Percentiles rank a stretch among this genome's conserved stretches.
phyloP scores from a whole-genome alignment of 2,888 invertebrate species.

The Acleris literana region DNA sequence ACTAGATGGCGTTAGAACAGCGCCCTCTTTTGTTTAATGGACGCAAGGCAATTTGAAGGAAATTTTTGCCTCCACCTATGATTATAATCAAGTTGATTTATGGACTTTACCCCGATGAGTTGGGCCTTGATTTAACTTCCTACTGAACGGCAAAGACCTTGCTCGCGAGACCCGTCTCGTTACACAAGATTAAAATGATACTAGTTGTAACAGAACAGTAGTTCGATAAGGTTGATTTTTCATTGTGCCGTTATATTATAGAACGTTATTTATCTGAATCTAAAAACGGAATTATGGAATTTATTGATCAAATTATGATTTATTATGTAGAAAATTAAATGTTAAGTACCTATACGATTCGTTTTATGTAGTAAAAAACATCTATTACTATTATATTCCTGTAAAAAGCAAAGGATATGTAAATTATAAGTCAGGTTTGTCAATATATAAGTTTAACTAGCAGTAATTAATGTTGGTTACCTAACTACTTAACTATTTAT shows the following conservation, averaged over 20 bases:
- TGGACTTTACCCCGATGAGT: conserved; percentile 34
- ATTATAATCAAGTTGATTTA: conserved; percentile 32
- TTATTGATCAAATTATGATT: no score
- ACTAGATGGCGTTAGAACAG: conserved; percentile 12
- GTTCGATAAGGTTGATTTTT: neutral
- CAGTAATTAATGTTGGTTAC: conserved; percentile 13
- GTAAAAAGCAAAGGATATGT: no score
- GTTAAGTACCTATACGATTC: no score
- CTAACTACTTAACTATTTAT: conserved; percentile 36
- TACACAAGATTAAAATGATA: conserved; percentile 34
- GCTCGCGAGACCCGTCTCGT: conserved; percentile 28
- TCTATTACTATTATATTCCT: no score
- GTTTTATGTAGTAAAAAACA: no score
- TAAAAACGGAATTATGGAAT: neutral
- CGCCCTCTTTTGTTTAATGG: neutral
- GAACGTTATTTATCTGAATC: neutral
- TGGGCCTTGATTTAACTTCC: conserved; percentile 36
- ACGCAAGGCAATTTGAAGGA: neutral
- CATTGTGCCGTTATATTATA: neutral
- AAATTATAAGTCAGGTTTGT: neutral
- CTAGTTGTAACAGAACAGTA: neutral
- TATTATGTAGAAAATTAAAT: no score
- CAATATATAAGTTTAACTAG: neutral
- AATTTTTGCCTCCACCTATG: conserved; percentile 13
- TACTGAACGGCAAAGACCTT: conserved; percentile 37